Conservation (phyloP, 2,888 invertebrate genomes). For the Scaptodrosophila latifasciaeformis region DNA sequence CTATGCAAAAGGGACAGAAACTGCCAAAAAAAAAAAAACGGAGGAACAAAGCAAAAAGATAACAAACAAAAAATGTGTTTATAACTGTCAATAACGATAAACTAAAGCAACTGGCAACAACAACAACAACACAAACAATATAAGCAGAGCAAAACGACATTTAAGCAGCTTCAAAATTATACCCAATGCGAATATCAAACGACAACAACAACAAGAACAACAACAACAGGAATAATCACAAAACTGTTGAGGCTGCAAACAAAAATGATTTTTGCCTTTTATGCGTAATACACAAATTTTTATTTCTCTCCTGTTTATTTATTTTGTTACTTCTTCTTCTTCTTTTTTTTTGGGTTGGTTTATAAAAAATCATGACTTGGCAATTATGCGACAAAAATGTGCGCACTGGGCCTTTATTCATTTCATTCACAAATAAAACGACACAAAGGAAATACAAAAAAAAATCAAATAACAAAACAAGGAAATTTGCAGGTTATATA, state of each 20-base stretch:
- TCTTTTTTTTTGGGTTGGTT: conserved; percentile 31
- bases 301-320: conserved; percentile 8
- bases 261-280: conserved; percentile 33
- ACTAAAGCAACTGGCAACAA: conserved; percentile 29
- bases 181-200: conserved; percentile 67
- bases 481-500: neutral
- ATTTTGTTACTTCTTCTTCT: conserved; percentile 3
- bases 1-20: conserved; percentile 62
- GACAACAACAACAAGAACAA: conserved; percentile 25
- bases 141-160: conserved; percentile 60
- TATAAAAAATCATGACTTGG: conserved; percentile 65
- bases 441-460: conserved; percentile 22
- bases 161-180: conserved; percentile 68
- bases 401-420: conserved; percentile 49
- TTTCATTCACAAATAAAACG: conserved; percentile 4
- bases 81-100: conserved; percentile 65
- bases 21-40: conserved; percentile 13
- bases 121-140: conserved; percentile 31
- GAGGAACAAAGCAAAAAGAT: conserved; percentile 10
- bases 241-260: conserved; percentile 3
- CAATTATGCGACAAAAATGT: conserved; percentile 65
- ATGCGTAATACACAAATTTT: conserved; percentile 18
- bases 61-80: conserved; percentile 28
- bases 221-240: conserved; percentile 22
- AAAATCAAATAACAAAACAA: conserved; percentile 23